Base-by-base conservation (phyloP, 2,113 vertebrate species). In the Chamaetylas fuelleborni region DNA sequence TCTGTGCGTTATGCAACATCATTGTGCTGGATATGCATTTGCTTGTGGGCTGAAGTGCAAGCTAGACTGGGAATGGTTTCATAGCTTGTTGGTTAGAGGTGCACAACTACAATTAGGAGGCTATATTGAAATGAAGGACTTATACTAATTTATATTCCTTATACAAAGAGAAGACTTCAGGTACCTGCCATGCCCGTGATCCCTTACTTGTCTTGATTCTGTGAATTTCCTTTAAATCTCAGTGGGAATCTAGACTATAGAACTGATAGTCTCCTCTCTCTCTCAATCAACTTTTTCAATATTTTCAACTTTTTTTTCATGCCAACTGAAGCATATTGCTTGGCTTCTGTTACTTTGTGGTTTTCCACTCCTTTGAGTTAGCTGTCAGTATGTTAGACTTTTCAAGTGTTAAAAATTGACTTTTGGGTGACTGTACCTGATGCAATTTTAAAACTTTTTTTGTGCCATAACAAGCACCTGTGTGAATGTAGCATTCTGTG, bases 271-370 rank as follows among this genome's bases (percentile, higher is more conserved):
- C 11, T 77, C 8, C 13, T 51, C 47, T 82, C 22, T 64, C n/a
- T 62, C 25, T 53, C 38, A 54, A 8, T 45, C 54, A 83, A 12
- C 14, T 54, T 28, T 66, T 67, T 73, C 20, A 58, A 8, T 22
- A 24, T 83, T 77, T 92, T 38, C 26, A 62, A 24, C 18, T 28
- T 26, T 88, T 80, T 73, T 64, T 11, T 82, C 58, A 91, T 86
- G n/a, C 58, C 72, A 88, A 11, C 12, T 66, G 42, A 83, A 88
- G 31, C 48, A 88, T 72, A 82, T 86, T 93, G 38, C 34, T 82
- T 33, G 64, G 23, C 53, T 93, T 92, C 57, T 93, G 47, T 58
- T 78, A 40, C 51, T 64, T 53, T 79, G 25, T 76, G 24, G 18
- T 42, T 92, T 88, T 76, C 45, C 28, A 29, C 42, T 90, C 43